Evolutionary conservation across 2,888 invertebrate genomes (phyloP), one percentile per base, ranked within the genome.

Genomic region (Patella caerulea): DNA sequence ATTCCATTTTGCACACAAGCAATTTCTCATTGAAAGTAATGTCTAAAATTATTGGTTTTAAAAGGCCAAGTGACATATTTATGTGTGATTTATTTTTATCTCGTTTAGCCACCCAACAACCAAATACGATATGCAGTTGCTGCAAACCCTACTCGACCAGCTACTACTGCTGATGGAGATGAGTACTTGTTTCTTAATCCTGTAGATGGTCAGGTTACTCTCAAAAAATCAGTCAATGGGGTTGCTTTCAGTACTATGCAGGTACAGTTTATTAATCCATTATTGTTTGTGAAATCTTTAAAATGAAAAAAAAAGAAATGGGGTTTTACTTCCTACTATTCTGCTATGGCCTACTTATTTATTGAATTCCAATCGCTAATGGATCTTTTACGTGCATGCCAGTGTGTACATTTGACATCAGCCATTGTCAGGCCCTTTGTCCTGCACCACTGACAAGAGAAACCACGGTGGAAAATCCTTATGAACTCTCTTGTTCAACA

Each of bases 181-280:
- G 52, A 78, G 2, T 86, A 83, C 71, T 82, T 81, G 71, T 87
- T 83, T 74, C 79, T 88, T 17, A 81, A 86, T 52, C 84, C 85
- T 29, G 75, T 78, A 71, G 79, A 84, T 56, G 86, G 87, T 54
- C 81, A 83, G 72, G 78, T 84, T 9, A 78, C 83, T 2, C 59
- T 85, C 17, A 78, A 79, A 24, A 78, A 80, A 70, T 77, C 75
- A 3, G 78, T 84, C 9, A 80, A 81, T 11, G 80, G 76, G 24
- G 78, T 72, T 74, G 79, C 82, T 15, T 72, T 80, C 19, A 65
- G 71, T 54, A 78, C 81, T 53, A 76, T 84, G n/a, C 76, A 71
- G 74, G 86, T 86, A 81, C 80, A 82, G 77, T 45, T 45, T 53
- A 24, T 24, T 55, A 54, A 65, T 24, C 14, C 65, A 19, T 19